Evolutionary conservation across 2,888 invertebrate species (phyloP), one percentile per base, ranked within the genome.

Genomic region (Macrophya annulata): DNA sequence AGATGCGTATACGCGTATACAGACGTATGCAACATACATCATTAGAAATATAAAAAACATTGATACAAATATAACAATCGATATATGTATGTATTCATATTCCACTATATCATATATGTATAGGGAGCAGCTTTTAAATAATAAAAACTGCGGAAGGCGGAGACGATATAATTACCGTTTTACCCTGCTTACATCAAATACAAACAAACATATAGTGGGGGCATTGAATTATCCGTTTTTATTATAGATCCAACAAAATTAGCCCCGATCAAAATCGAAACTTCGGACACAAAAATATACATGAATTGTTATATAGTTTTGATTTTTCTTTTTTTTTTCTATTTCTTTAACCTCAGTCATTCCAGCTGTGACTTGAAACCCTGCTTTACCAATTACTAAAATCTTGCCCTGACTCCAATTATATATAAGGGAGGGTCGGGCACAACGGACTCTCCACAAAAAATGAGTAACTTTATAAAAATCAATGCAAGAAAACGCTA

Each of bases 21-120:
- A 31, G 1, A 31, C 31, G 31, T 31, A 31, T 31, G 31, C 31
- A 31, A 31, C 25, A 62, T 62, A 62, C 68, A 37, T 68, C 37
- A 68, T 68, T 81, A 45, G 31, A 81, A 81, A 81, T 81, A 81
- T 81, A 81, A 81, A 81, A 81, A 81, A 81, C 81, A 81, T 81
- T 81, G 81, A 81, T 81, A 81, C 59, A 81, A 81, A 81, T 81
- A 81, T 81, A 81, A 81, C 81, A 62, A 81, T 81, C 31, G 81
- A 81, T 81, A 81, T 77, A 55, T 31, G 25, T 74, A 43, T 81
- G 59, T 62, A 59, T 77, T 43, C n/a, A 55, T 81, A 81, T 81
- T 62, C 21, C 21, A 40, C 43, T 21, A 81, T 81, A 62, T 43
- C 6, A 12, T 62, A 21, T 62, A 17, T 76, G n/a, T 62, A 76